Conservation (phyloP, 2,888 invertebrate species). For the Melanotus villosus region DNA sequence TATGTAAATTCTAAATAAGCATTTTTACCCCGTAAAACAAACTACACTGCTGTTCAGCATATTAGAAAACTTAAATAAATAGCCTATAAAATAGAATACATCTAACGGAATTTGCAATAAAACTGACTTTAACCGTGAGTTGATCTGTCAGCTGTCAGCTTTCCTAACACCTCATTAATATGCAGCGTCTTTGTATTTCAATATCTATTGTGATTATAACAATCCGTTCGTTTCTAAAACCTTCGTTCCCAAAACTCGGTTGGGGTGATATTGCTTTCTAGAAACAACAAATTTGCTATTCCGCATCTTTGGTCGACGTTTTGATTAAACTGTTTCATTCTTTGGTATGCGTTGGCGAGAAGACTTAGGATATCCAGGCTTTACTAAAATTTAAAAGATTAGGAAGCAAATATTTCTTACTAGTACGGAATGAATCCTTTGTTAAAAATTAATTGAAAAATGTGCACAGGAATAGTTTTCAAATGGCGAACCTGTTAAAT, state of each 20-base stretch:
- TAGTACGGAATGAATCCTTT: too few species aligned
- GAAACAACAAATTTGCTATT: not conserved
- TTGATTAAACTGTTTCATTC: not conserved
- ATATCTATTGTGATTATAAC: slow-evolving; percentile 1
- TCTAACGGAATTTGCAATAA: not conserved
- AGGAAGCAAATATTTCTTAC: too few species aligned
- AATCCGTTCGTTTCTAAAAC: not conserved
- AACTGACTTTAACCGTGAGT: not conserved
- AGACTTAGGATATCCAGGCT: too few species aligned
- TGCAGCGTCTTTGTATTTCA: slow-evolving; percentile 3
- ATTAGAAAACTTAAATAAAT: too few species aligned
- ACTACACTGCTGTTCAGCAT: too few species aligned
- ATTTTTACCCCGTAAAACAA: too few species aligned
- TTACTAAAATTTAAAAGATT: too few species aligned
- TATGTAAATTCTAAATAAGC: too few species aligned
- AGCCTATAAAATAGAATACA: not conserved
- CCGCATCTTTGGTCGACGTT: not conserved
- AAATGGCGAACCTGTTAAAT: too few species aligned
- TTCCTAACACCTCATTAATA: not conserved
- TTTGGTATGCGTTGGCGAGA: too few species aligned
- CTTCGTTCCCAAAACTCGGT: not conserved
- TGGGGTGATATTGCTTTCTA: not conserved
- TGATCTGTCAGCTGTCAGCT: not conserved
- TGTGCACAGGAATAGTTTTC: too few species aligned
- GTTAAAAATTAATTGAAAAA: too few species aligned